Conservation (phyloP, 1,140 invertebrate genomes). For the Macrotrachela quadricornifera region DNA sequence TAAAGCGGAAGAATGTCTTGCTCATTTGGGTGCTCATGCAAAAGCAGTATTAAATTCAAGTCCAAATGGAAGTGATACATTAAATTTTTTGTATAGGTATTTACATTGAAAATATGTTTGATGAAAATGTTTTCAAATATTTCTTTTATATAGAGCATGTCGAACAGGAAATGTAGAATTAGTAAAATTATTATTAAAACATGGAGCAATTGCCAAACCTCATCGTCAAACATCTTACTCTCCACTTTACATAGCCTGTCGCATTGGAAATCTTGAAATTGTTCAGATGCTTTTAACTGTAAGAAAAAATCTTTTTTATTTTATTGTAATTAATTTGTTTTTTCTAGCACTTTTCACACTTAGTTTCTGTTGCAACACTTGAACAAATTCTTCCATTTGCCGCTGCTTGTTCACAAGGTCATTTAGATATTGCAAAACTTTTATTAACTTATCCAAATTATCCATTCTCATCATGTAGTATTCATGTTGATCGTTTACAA, state of each 20-base stretch:
- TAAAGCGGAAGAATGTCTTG: too few relatives aligned
- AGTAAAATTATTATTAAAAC: slow-evolving; percentile 1
- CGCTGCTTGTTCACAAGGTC: slow-evolving; percentile 67
- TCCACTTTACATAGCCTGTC: slow-evolving; percentile 5
- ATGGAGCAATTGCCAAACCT: background rate
- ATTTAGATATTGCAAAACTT: slow-evolving; percentile 39
- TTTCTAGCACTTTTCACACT: slow-evolving; percentile 38
- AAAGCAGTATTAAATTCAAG: too few relatives aligned
- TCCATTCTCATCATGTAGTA: slow-evolving; percentile 29
- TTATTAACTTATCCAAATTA: slow-evolving; percentile 64
- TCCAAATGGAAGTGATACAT: too few relatives aligned
- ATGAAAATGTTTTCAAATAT: too few relatives aligned
- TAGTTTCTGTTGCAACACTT: slow-evolving; percentile 52
- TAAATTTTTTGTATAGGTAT: too few relatives aligned
- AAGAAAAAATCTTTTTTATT: background rate
- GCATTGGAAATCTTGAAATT: slow-evolving; percentile 1
- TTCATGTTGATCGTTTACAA: slow-evolving; percentile 37
- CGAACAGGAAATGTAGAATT: slow-evolving; percentile 2
- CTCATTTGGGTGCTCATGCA: too few relatives aligned
- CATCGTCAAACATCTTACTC: slow-evolving; percentile 7
- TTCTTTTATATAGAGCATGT: background rate
- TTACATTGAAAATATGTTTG: too few relatives aligned
- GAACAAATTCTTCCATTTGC: slow-evolving; percentile 77
- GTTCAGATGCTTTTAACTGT: background rate
- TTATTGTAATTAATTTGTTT: slow-evolving; percentile 8